Base-by-base conservation (phyloP, 2,888 invertebrate genomes). In the Biston betularia region DNA sequence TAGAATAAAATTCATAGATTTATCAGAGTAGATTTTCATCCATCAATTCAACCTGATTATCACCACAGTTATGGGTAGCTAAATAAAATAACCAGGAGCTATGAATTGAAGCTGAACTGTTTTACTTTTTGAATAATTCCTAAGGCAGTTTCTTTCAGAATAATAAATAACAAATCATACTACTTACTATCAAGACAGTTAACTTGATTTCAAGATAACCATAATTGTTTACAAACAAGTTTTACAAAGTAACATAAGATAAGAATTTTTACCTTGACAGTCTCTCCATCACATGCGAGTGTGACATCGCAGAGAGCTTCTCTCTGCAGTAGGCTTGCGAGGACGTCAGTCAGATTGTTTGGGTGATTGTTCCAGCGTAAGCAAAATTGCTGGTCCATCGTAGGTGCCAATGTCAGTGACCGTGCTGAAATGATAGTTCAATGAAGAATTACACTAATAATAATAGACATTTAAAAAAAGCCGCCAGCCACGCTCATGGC, bases 351-450 rank as follows among this genome's bases (percentile, higher is more conserved):
- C 93, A 98, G 95, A 94, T 98, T 98, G 94, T 95, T 96, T 88
- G 97, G 97, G 95, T 98, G 98, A 95, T 98, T 98, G 95, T 98
- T 97, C 98, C 98, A 98, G 95, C 97, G 97, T 91, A 98, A 96
- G 94, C 97, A 97, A 95, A 97, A 98, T 95, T 98, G 97, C 94
- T 96, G 97, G 95, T 96, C 95, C 95, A 95, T 95, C 89, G 94
- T 95, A 83, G 93, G 91, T 89, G 93, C 90, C 90, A 92, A 86
- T 92, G 94, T 94, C 93, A 94, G 90, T 93, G 94, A 90, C 89
- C 93, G 93, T 90, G 92, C 94, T 94, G 92, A 79, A 92, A 91
- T 82, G 56, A 68, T 53, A 62, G 53, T 65, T 61, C 65, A 46
- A 66, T 50, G 63, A 57, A 60, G 60, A 45, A 61, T 53, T 24